Evolutionary conservation across 2,888 invertebrate species (phyloP).

Genomic region (Gastracanthus pulcherrimus): DNA sequence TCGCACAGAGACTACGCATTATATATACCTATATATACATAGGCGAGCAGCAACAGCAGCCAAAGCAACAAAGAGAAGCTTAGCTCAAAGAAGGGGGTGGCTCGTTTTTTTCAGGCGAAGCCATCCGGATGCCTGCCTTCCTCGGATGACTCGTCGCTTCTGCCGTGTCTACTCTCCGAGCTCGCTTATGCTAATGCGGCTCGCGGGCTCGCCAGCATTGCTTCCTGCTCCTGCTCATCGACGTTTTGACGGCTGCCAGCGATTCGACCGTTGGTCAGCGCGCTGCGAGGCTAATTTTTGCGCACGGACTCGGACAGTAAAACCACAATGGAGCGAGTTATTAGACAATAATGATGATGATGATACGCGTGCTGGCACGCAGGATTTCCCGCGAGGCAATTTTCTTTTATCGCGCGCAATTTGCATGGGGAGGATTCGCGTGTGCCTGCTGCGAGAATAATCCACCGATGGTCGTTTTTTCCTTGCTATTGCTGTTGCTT

Average conservation of each 20-base stretch:
- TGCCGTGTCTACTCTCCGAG: too few species aligned
- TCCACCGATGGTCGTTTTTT: conserved; percentile 7
- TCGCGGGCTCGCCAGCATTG: background rate
- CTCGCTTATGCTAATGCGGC: conserved; percentile 16
- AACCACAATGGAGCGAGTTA: too few species aligned
- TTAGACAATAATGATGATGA: conserved; percentile 16
- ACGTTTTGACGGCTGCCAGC: conserved; percentile 1
- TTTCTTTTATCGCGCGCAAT: conserved; percentile 52
- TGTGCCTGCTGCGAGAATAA: background rate
- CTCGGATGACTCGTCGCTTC: conserved; percentile 2
- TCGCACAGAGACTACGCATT: background rate
- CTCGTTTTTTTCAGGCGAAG: background rate
- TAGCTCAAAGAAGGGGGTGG: background rate
- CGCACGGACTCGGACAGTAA: too few species aligned
- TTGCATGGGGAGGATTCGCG: conserved; percentile 47
- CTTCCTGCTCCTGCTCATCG: conserved; percentile 2
- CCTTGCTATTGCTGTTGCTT: background rate
- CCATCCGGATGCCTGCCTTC: background rate
- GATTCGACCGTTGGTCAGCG: background rate
- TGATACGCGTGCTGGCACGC: background rate
- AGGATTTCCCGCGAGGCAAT: conserved; percentile 33
- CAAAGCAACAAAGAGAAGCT: background rate
- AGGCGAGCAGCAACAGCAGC: background rate
- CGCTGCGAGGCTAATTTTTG: background rate
- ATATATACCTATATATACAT: background rate